These are phyloP conservation scores for Osedax fenrisi DNA, from an alignment of 2,888 invertebrate species.

Conservation along the genomic window DNA sequence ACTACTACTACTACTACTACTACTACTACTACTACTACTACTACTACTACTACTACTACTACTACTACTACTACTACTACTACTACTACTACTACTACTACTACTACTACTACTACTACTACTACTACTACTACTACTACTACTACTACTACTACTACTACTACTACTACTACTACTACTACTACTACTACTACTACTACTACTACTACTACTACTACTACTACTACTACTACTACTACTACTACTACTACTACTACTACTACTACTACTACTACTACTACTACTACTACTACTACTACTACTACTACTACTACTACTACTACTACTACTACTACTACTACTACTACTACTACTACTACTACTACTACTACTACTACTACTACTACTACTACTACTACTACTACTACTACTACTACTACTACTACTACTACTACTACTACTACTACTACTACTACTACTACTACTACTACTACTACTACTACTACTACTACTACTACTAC, in stretches of 20 bases:
- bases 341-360: constrained; percentile 9
- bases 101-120: constrained; percentile 4
- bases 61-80: constrained; percentile 3
- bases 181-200: constrained; percentile 1
- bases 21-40: constrained; percentile 8
- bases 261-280: constrained; percentile 7
- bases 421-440: background rate
- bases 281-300: constrained; percentile 9
- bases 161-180: constrained; percentile 6
- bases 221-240: constrained; percentile 9
- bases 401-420: constrained; percentile 9
- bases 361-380: background rate
- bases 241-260: constrained; percentile 6
- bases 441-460: constrained; percentile 5
- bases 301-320: background rate
- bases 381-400: constrained; percentile 3
- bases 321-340: constrained; percentile 7
- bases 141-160: constrained; percentile 7
- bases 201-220: constrained; percentile 11
- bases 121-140: background rate
- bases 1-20: background rate
- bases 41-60: background rate
- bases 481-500: background rate
- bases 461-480: constrained; percentile 5
- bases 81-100: constrained; percentile 9